Evolutionary conservation across 2,888 invertebrate species (phyloP).

Genomic region (Hemaris fuciformis): DNA sequence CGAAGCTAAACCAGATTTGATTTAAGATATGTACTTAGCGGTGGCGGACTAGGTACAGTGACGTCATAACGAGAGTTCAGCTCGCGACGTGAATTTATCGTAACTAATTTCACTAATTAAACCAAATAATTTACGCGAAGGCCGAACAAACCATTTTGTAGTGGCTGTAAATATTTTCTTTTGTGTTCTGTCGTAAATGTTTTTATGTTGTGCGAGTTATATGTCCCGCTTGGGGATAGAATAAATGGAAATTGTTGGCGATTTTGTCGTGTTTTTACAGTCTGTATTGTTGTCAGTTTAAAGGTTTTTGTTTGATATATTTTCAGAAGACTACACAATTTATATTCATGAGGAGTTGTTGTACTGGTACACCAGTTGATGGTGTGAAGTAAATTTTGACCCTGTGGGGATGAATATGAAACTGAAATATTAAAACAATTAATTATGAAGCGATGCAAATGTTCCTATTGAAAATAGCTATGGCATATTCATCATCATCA

Average conservation of each 20-base stretch:
- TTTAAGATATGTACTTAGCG: background rate
- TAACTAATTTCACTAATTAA: slow-evolving; percentile 14
- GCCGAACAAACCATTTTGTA: background rate
- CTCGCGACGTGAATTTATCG: slow-evolving; percentile 1
- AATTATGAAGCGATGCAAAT: too few species aligned
- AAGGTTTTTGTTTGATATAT: too few species aligned
- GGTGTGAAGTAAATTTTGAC: too few species aligned
- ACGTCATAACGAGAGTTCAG: background rate
- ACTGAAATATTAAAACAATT: too few species aligned
- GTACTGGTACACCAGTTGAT: too few species aligned
- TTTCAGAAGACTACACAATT: too few species aligned
- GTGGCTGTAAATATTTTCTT: background rate
- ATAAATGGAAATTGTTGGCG: background rate
- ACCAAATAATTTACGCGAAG: slow-evolving; percentile 11
- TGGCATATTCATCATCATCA: too few species aligned
- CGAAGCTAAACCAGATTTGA: background rate
- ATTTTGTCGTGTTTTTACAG: background rate
- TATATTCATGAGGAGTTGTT: too few species aligned
- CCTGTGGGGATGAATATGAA: too few species aligned
- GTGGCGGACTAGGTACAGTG: background rate
- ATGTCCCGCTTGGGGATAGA: background rate
- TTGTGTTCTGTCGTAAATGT: background rate
- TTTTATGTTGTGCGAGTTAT: slow-evolving; percentile 2
- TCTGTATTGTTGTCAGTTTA: too few species aligned
- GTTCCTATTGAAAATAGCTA: too few species aligned